phyloP scores from a whole-genome alignment of 2,113 vertebrate species.

The Myrmophylax atrothorax region DNA sequence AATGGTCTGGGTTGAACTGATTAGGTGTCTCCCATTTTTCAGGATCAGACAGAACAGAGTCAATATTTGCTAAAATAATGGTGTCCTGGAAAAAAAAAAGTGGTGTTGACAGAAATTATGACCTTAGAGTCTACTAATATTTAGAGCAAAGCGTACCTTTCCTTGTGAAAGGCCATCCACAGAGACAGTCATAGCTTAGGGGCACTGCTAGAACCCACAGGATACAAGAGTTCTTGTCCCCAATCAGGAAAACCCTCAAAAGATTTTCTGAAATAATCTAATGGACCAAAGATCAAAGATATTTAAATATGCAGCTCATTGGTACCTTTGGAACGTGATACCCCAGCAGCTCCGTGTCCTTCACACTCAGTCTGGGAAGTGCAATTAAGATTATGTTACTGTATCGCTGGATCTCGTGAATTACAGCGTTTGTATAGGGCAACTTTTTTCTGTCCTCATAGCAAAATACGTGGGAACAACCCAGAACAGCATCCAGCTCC shows the following conservation, averaged over 20 bases:
- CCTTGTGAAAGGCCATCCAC: background rate
- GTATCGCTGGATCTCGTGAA: slow-evolving; percentile 47
- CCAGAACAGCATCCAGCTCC: slow-evolving; percentile 59
- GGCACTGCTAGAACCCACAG: background rate
- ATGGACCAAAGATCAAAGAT: background rate
- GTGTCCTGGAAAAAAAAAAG: slow-evolving; percentile 46
- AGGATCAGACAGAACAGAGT: slow-evolving; percentile 56
- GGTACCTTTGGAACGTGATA: slow-evolving; percentile 53
- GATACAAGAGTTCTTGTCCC: background rate
- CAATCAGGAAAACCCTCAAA: background rate
- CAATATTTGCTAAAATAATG: slow-evolving; percentile 26
- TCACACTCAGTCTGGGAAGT: background rate
- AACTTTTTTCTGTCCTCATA: slow-evolving; percentile 34
- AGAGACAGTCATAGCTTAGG: background rate
- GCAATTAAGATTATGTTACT: slow-evolving; percentile 10
- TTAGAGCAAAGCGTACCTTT: background rate
- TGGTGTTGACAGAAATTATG: background rate
- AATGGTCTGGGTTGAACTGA: slow-evolving; percentile 58
- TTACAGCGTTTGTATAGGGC: slow-evolving; percentile 52
- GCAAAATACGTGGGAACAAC: background rate
- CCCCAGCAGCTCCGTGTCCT: background rate
- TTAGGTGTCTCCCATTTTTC: slow-evolving; percentile 57
- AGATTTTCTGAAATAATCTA: background rate
- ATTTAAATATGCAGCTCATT: background rate
- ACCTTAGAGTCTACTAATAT: background rate